Base-by-base conservation (phyloP, 2,888 invertebrate genomes). In the Muscina levida region DNA sequence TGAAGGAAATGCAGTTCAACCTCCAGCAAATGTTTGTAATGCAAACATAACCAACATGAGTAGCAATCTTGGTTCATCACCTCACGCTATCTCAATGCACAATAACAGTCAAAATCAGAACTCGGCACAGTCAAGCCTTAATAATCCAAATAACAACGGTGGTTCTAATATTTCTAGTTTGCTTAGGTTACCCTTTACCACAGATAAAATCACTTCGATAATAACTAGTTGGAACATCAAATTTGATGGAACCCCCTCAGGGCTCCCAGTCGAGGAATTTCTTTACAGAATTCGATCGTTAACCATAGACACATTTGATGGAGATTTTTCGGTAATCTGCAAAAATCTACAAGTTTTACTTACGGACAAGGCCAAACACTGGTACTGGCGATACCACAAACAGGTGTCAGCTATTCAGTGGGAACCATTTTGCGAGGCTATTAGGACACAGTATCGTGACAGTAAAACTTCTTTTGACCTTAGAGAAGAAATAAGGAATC, bases 311-410 rank as follows among this genome's bases (percentile, higher is more conserved):
- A 76, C 13, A 10, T 59, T 78, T 10, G 24, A 31, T 53, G 72
- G 72, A 8, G 53, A 78, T 68, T 78, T 78, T 19, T 1, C 42
- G 0, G 1, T 56, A 4, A 59, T 78, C 15, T 72, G 67, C n/a
- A 72, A 51, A 22, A 53, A 77, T 19, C n/a, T 72, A 13, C 72
- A 72, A 10, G 59, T 67, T 10, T 46, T 79, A 51, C 53, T 68
- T 10, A 31, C 56, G 17, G 80, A 76, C 15, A 68, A 73, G 46
- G 73, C 73, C 0, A 53, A 53, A 1, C 31, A 66, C 1, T 72
- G 77, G 77, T 77, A 53, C n/a, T 76, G 76, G 79, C 44, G 72
- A 6, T 70, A 70, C 11, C 80, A 73, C 1, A 67, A 75, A 6
- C 70, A 65, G 11, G 59, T 66, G 0, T n/a, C 19, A 1, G 4